Conservation (phyloP, 2,888 invertebrate genomes). For the Antitype chi region DNA sequence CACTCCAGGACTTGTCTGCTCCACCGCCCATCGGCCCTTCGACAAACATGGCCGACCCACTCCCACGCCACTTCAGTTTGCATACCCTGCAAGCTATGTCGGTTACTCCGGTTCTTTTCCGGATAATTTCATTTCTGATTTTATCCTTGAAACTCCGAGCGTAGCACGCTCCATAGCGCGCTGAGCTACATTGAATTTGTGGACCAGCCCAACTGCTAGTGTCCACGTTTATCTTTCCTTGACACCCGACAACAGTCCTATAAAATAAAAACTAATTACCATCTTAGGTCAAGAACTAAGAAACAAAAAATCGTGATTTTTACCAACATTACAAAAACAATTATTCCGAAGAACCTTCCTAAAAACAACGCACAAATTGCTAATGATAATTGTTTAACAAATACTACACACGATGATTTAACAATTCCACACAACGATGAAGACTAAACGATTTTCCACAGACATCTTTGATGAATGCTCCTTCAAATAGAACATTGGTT, state of each 20-base stretch:
- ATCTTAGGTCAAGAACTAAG: constrained; percentile 28
- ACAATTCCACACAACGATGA: constrained; percentile 13
- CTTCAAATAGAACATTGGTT: constrained; percentile 55
- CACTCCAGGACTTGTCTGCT: no score
- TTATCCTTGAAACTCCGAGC: no score
- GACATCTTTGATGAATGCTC: constrained; percentile 20
- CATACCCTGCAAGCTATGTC: no score
- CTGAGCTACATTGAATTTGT: no score
- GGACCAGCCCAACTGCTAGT: no score
- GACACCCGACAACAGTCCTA: neutral
- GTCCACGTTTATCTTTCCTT: neutral
- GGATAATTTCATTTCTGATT: no score
- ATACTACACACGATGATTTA: constrained; percentile 8
- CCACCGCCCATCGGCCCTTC: no score
- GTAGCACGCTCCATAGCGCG: no score
- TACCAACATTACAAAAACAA: constrained; percentile 10
- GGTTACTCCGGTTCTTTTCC: no score
- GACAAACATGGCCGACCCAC: no score
- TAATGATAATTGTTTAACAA: constrained; percentile 19
- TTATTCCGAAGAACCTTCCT: constrained; percentile 15
- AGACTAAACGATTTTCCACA: constrained; percentile 27
- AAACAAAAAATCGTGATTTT: constrained; percentile 34
- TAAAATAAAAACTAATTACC: neutral
- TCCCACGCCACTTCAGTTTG: no score
- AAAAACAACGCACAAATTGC: constrained; percentile 13